Percentiles rank a stretch among this genome's conserved stretches.
Conservation (phyloP, 2,113 vertebrate species). For the Atractosteus spatula region DNA sequence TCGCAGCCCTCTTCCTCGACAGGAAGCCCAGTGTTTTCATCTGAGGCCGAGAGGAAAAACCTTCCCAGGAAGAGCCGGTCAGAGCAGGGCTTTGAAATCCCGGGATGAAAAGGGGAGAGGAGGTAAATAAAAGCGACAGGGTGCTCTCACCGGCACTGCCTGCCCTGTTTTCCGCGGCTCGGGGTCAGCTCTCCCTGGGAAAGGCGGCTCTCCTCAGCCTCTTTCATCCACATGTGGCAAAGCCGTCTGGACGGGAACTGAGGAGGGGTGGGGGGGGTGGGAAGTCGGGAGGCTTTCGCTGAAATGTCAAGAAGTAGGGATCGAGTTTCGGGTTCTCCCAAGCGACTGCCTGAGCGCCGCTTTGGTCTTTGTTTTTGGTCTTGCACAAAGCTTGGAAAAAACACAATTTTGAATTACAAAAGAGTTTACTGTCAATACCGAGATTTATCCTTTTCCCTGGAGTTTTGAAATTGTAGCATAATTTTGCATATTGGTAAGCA, state of each 20-base stretch:
- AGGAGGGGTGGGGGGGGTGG: conserved; percentile 16
- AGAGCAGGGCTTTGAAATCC: conserved; percentile 70
- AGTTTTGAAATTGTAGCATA: too few species aligned
- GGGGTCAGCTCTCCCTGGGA: conserved; percentile 58
- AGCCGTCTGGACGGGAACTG: conserved; percentile 34
- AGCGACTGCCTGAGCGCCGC: too few species aligned
- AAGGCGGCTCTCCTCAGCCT: conserved; percentile 52
- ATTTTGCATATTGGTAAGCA: too few species aligned
- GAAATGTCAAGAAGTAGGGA: too few species aligned
- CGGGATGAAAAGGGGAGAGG: conserved; percentile 71
- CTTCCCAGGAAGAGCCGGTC: conserved; percentile 80
- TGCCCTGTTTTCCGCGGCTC: conserved; percentile 46
- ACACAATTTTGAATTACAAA: too few species aligned
- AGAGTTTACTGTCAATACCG: too few species aligned
- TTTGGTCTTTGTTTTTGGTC: too few species aligned
- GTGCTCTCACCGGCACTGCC: conserved; percentile 46
- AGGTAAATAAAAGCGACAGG: conserved; percentile 75
- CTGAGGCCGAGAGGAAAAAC: conserved; percentile 74
- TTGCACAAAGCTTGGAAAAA: not conserved
- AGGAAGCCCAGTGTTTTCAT: conserved; percentile 82
- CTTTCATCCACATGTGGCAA: conserved; percentile 69
- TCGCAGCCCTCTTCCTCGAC: conserved; percentile 66
- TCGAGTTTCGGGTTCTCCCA: not conserved
- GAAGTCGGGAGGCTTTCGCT: not conserved
- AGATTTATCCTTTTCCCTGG: too few species aligned